Conservation (phyloP, 1,140 invertebrate species). For the Drosophila suzukii region DNA sequence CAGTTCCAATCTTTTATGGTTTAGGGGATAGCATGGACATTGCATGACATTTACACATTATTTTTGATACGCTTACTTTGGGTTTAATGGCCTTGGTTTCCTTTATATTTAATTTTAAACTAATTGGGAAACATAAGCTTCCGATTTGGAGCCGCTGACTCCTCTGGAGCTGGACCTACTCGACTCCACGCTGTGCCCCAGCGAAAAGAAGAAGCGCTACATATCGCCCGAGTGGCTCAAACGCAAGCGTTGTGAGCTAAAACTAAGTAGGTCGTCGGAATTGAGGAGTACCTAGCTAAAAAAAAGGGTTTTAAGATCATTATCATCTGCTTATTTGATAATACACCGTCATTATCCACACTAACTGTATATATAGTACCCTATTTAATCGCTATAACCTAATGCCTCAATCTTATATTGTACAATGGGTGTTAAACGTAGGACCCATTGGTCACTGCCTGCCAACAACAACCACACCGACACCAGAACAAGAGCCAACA, state of each 20-base stretch:
- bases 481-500: slow-evolving; percentile 62
- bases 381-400: slow-evolving; percentile 15
- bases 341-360: slow-evolving; percentile 1
- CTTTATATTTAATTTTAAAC: not conserved
- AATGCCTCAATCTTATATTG: slow-evolving; percentile 36
- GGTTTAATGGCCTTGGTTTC: slow-evolving; percentile 15
- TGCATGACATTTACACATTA: slow-evolving; percentile 20
- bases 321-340: slow-evolving; percentile 7
- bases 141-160: slow-evolving; percentile 58
- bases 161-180: slow-evolving; percentile 40
- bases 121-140: slow-evolving; percentile 46
- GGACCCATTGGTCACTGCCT: slow-evolving; percentile 83
- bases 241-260: slow-evolving; percentile 81
- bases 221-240: slow-evolving; percentile 83
- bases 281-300: not conserved
- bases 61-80: slow-evolving; percentile 20
- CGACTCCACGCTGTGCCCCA: slow-evolving; percentile 45
- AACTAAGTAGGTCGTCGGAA: slow-evolving; percentile 69
- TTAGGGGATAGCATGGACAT: slow-evolving; percentile 28
- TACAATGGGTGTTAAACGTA: slow-evolving; percentile 37
- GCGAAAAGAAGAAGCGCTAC: slow-evolving; percentile 78
- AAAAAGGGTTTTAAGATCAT: not conserved
- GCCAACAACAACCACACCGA: slow-evolving; percentile 74
- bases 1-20: not conserved
- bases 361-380: slow-evolving; percentile 23